A percentile compares a stretch with the other conserved stretches of the same genome.
These are phyloP conservation scores for Castor canadensis DNA, from an alignment of 2,113 vertebrate species.

Conservation along the genomic window DNA sequence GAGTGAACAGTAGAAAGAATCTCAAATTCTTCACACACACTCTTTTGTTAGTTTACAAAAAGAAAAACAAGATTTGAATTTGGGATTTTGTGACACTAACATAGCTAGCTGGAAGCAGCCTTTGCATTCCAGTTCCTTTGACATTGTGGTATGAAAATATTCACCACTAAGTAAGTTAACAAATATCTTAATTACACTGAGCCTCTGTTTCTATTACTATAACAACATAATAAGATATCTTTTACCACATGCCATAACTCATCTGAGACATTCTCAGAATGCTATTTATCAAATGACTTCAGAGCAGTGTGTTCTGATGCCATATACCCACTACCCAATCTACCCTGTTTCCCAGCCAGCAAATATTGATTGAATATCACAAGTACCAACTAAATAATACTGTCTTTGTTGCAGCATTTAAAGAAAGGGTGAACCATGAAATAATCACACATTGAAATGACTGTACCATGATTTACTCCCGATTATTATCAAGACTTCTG, in stretches of 20 bases:
- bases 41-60: not conserved
- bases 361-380: not conserved
- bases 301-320: not conserved
- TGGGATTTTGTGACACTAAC: not conserved
- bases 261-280: slow-evolving; percentile 13
- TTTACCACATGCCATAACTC: not conserved
- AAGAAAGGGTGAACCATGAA: not conserved
- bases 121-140: not conserved
- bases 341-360: not conserved
- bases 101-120: not conserved
- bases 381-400: not conserved
- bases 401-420: not conserved
- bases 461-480: not conserved
- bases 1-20: not conserved
- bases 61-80: not conserved
- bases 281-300: not conserved
- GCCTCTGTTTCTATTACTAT: not conserved
- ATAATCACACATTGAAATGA: slow-evolving; percentile 6
- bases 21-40: not conserved
- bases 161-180: not conserved
- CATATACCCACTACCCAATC: not conserved
- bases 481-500: not conserved
- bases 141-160: not conserved
- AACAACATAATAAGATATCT: not conserved
- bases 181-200: not conserved